Evolutionary conservation across 2,797 vertebrate genomes (phyloP), one percentile per base, ranked within the genome.

Genomic region (Xyrichtys novacula): DNA sequence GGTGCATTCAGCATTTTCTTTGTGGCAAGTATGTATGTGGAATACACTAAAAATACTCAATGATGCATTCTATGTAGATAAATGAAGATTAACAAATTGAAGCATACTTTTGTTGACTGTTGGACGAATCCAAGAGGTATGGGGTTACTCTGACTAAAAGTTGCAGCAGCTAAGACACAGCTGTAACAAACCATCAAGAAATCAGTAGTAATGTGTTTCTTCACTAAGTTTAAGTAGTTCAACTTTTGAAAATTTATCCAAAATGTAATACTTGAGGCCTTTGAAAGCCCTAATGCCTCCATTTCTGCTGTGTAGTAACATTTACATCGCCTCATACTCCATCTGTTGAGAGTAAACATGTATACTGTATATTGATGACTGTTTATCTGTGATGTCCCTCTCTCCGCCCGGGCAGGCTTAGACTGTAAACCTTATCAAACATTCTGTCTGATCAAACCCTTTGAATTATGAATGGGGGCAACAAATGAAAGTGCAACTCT

Each of bases 371-470:
- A 90, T 88, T 76, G 74, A 85, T 85, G 78, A 75, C 69, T 85
- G 79, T 87, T 87, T 85, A 81, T 89, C 86, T 85, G 75, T 79
- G 79, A 80, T 85, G 77, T 87, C 57, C 86, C 84, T 77, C 57
- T 60, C 76, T 75, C 57, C 84, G 76, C 65, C 53, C 48, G 67
- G 78, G 62, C 63, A 79, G 77, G 61, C 62, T 78, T 65, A 81
- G 76, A 81, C 81, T 83, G 70, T 84, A 87, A 83, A 83, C 76
- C 84, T 78, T 84, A 86, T 88, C 76, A 91, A 90, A 83, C 71
- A 92, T 90, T 92, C 90, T 87, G 83, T 91, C 85, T 92, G 90
- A 91, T 92, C 85, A 88, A 66, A 88, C 84, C 64, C 56, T 49
- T 88, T 90, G 84, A 88, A 90, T 92, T 83, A 90, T 91, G 54